These are phyloP conservation scores for Empidonax alnorum DNA, from an alignment of 2,113 vertebrate genomes.

Conservation along the genomic window DNA sequence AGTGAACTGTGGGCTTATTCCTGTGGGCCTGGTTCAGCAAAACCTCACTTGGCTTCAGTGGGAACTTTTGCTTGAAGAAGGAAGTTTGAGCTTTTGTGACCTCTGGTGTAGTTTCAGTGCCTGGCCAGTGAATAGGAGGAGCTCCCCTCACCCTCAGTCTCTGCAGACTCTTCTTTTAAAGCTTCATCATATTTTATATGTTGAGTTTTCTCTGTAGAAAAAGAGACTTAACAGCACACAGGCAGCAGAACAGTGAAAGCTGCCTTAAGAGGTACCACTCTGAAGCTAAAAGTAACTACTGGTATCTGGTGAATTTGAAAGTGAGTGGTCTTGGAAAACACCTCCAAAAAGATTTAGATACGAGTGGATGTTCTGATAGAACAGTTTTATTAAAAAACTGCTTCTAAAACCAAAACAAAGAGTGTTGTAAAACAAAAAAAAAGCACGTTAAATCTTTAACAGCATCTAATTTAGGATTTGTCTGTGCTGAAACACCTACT, in stretches of 20 bases:
- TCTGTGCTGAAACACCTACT: neutral
- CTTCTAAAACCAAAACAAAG: neutral
- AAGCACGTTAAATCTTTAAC: neutral
- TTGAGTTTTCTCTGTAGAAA: neutral
- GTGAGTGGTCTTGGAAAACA: neutral
- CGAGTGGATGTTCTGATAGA: neutral
- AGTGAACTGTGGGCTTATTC: neutral
- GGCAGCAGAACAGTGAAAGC: neutral
- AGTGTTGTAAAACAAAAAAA: neutral
- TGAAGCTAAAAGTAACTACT: neutral
- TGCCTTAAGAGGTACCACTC: neutral
- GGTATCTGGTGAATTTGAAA: neutral
- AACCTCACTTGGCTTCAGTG: slow-evolving; percentile 18
- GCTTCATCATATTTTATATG: neutral
- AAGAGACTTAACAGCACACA: neutral
- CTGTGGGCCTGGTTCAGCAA: slow-evolving; percentile 8
- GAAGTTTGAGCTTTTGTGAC: slow-evolving; percentile 30
- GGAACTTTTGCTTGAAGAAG: slow-evolving; percentile 8
- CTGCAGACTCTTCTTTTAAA: neutral
- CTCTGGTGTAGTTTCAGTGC: neutral
- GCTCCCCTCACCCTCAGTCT: neutral
- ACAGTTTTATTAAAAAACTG: neutral
- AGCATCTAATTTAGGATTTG: neutral
- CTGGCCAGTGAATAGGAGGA: neutral
- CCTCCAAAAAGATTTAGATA: neutral